These are phyloP conservation scores for Eristalinus aeneus DNA, from an alignment of 2,888 invertebrate genomes.

Conservation along the genomic window DNA sequence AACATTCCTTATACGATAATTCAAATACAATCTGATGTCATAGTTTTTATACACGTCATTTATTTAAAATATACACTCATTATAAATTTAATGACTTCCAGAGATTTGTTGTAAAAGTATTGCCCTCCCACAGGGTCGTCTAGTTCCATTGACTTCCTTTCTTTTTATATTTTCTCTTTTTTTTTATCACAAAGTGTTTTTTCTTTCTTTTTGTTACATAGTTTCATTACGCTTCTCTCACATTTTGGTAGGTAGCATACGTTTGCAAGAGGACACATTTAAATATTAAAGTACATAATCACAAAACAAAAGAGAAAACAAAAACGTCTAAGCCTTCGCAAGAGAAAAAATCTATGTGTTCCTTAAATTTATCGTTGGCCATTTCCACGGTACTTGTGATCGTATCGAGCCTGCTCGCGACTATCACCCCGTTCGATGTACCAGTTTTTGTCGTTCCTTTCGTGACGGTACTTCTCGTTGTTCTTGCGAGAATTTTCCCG, in stretches of 20 bases:
- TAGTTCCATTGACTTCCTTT: background rate
- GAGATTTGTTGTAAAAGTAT: slow-evolving; percentile 39
- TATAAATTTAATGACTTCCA: slow-evolving; percentile 6
- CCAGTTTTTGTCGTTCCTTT: slow-evolving; percentile 78
- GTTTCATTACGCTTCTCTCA: background rate
- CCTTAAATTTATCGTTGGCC: slow-evolving; percentile 2
- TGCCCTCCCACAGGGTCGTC: background rate
- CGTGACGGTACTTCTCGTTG: slow-evolving; percentile 74
- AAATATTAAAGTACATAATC: slow-evolving; percentile 35
- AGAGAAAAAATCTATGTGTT: background rate
- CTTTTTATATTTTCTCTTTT: background rate
- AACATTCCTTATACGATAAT: background rate
- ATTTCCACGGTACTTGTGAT: slow-evolving; percentile 57
- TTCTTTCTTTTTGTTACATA: slow-evolving; percentile 5
- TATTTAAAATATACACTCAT: slow-evolving; percentile 62
- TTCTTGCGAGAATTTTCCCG: slow-evolving; percentile 75
- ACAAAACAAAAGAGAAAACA: slow-evolving; percentile 28
- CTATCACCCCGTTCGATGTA: slow-evolving; percentile 77
- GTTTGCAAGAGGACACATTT: slow-evolving; percentile 10
- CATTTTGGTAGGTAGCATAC: slow-evolving; percentile 35
- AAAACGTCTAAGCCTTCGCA: background rate
- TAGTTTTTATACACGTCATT: slow-evolving; percentile 38
- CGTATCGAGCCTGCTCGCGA: slow-evolving; percentile 76
- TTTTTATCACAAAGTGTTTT: slow-evolving; percentile 60
- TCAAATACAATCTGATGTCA: background rate